Percentiles rank a stretch among this genome's conserved stretches.
phyloP scores from a whole-genome alignment of 1,140 invertebrate species.

The Drosophila lacertosa region DNA sequence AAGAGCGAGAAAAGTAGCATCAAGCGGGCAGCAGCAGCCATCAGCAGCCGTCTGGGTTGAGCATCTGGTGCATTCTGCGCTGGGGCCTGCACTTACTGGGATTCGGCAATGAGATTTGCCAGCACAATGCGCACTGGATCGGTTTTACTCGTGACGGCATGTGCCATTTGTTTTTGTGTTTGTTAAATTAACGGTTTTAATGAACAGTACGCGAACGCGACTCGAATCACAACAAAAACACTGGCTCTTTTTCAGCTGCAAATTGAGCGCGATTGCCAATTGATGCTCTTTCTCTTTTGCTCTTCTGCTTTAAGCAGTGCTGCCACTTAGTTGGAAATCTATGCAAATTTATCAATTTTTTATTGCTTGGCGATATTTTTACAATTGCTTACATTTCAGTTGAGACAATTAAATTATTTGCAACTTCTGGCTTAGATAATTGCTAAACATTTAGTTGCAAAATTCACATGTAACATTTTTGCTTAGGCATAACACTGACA shows the following conservation, averaged over 20 bases:
- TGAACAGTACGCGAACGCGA: slow-evolving; percentile 13
- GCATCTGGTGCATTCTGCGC: slow-evolving; percentile 31
- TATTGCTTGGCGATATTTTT: too few relatives aligned
- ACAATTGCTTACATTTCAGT: too few relatives aligned
- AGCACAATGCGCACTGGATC: slow-evolving; percentile 60
- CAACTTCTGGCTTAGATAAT: too few relatives aligned
- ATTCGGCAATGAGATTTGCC: slow-evolving; percentile 50
- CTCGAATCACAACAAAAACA: slow-evolving; percentile 25
- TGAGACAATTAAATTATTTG: too few relatives aligned
- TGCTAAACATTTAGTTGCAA: too few relatives aligned
- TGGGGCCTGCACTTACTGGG: slow-evolving; percentile 50
- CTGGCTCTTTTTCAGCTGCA: slow-evolving; percentile 5
- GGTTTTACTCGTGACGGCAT: slow-evolving; percentile 30
- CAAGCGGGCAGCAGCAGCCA: not conserved
- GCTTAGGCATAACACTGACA: too few relatives aligned
- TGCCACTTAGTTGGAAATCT: too few relatives aligned
- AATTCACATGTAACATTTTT: too few relatives aligned
- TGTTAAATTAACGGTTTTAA: slow-evolving; percentile 29
- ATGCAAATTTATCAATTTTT: too few relatives aligned
- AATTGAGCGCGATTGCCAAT: slow-evolving; percentile 38
- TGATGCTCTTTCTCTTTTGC: slow-evolving; percentile 19
- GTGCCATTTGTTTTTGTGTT: slow-evolving; percentile 20
- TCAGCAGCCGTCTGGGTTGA: not conserved
- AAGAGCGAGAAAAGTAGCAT: not conserved
- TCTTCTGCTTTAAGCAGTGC: not conserved